Percentiles rank a stretch among this genome's conserved stretches.
These are phyloP conservation scores for Alca torda DNA, from an alignment of 2,797 vertebrate species.

Conservation along the genomic window DNA sequence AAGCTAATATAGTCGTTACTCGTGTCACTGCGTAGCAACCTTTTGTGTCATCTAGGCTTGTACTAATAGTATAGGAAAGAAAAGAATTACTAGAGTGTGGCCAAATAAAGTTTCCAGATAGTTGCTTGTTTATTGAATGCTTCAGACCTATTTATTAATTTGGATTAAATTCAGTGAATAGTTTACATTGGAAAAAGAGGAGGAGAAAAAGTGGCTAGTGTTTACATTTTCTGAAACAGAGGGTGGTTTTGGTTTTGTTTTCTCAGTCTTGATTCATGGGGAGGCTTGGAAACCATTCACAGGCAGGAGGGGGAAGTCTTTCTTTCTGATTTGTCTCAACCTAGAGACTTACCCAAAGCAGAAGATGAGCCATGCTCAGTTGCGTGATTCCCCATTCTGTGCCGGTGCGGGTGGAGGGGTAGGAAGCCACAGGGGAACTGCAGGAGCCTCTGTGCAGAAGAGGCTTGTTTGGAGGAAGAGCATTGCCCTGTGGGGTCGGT, in stretches of 20 bases:
- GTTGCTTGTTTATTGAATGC: background rate
- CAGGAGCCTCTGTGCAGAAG: background rate
- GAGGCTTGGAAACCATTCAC: background rate
- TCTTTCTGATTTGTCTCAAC: background rate
- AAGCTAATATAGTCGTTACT: background rate
- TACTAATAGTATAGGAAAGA: background rate
- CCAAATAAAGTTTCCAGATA: background rate
- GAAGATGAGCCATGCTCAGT: rapidly evolving
- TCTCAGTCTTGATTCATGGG: rapidly evolving
- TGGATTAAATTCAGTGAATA: background rate
- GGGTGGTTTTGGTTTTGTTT: background rate
- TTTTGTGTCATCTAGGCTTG: background rate
- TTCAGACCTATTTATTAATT: background rate
- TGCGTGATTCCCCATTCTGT: background rate
- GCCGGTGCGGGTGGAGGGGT: rapidly evolving
- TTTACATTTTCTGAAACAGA: background rate
- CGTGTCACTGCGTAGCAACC: background rate
- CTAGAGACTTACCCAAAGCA: background rate
- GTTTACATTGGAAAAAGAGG: background rate
- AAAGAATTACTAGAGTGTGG: background rate
- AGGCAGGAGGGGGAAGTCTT: background rate
- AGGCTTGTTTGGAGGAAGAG: background rate
- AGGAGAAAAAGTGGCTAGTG: background rate
- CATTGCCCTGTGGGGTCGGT: rapidly evolving
- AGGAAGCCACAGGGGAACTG: background rate